A percentile compares a stretch with the other conserved stretches of the same genome.
Conservation (phyloP, 2,888 invertebrate genomes). For the Stenotaenia linearis region DNA sequence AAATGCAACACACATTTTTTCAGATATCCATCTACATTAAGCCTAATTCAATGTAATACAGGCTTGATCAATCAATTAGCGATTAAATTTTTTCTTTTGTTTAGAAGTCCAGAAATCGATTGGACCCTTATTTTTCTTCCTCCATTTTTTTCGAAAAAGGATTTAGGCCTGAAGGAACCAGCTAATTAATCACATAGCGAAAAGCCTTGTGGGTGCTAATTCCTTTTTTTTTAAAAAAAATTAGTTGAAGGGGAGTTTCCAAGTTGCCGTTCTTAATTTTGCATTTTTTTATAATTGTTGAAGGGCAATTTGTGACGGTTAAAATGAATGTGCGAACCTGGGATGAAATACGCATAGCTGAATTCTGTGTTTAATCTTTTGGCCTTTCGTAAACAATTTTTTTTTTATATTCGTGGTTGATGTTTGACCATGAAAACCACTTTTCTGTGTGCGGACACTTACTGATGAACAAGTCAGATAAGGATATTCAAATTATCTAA, state of each 20-base stretch:
- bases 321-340: constrained; percentile 3
- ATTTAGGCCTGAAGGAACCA: background rate
- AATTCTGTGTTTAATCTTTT: background rate
- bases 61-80: background rate
- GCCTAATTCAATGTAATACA: background rate
- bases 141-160: background rate
- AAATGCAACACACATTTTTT: background rate
- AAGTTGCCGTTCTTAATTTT: constrained; percentile 4
- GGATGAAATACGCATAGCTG: constrained; percentile 12
- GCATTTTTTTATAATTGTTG: background rate
- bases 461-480: constrained; percentile 7
- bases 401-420: background rate
- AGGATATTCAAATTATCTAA: constrained; percentile 12
- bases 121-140: background rate
- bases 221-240: background rate
- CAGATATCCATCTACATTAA: background rate
- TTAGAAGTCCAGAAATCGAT: background rate
- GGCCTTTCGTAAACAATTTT: constrained; percentile 14
- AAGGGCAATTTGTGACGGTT: constrained; percentile 10
- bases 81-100: background rate
- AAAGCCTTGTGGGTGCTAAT: constrained; percentile 21
- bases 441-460: background rate
- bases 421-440: background rate
- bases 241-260: constrained; percentile 8
- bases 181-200: constrained; percentile 20